phyloP scores from a whole-genome alignment of 1,140 invertebrate genomes.

The Palaemon carinicauda region DNA sequence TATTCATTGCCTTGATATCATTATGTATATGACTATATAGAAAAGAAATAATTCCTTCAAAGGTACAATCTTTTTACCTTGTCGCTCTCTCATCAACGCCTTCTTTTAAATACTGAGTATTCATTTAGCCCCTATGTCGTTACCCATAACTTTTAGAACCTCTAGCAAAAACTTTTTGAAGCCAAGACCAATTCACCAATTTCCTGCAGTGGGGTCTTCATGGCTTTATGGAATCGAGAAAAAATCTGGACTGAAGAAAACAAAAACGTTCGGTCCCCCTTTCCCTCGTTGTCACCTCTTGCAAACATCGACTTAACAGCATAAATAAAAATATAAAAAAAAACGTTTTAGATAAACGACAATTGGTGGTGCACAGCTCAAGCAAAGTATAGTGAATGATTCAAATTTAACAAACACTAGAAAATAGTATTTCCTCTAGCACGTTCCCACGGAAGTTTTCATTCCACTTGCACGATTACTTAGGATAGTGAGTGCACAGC shows the following conservation, averaged over 20 bases:
- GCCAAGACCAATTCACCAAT: no score
- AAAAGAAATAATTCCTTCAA: neutral
- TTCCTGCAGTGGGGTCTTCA: no score
- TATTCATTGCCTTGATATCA: no score
- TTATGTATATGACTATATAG: no score
- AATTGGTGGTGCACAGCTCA: constrained; percentile 18
- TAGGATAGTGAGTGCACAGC: constrained; percentile 12
- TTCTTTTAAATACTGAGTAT: neutral
- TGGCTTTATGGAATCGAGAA: no score
- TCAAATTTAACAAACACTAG: neutral
- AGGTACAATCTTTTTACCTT: neutral
- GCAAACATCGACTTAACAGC: neutral
- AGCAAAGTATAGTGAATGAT: constrained; percentile 5
- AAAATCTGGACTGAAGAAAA: no score
- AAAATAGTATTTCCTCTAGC: neutral
- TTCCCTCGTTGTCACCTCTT: neutral
- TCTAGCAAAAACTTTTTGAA: no score
- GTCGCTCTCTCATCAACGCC: neutral
- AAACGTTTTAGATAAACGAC: neutral
- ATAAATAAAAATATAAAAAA: no score
- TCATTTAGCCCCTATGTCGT: no score
- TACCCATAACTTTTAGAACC: no score
- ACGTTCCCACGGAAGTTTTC: constrained; percentile 7
- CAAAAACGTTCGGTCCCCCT: no score
- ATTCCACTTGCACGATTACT: constrained; percentile 6